Evolutionary conservation across 2,797 vertebrate genomes (phyloP), one percentile per base, ranked within the genome.

Genomic region (Borostomias antarcticus): DNA sequence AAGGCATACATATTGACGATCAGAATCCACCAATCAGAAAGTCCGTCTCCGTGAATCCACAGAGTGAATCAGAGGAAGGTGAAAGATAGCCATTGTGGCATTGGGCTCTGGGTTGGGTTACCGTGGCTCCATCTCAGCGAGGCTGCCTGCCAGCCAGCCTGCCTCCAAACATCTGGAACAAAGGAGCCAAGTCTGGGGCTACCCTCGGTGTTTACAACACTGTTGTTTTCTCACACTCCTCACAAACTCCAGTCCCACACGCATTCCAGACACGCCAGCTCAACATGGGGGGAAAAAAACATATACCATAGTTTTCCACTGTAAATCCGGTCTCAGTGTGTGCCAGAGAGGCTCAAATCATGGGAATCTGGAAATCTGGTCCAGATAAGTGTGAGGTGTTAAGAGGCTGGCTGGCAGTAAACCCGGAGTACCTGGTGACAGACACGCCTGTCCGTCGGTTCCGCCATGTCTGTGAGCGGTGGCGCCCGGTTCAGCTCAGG

Each of bases 161-260:
- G 21, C 13, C 74, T 58, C 80, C n/a, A 17, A 43, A 88, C 89
- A 91, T 90, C 89, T 91, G 90, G 90, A 90, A 89, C 75, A 82
- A 81, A 87, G 86, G 81, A 86, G 68, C 76, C 77, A 80, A 59
- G 85, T 86, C 82, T 86, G 88, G 83, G 82, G 84, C 85, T 79
- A 83, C 77, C 75, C 86, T 84, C 21, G 54, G 81, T 89, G 84
- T 91, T 91, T 89, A 91, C 86, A 85, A 75, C 83, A 73, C 74
- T 87, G 86, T 91, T 90, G 89, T 91, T 91, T 89, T 90, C 88
- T 90, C 87, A 89, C 88, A 89, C 87, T 85, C 76, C 86, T 86
- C 61, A 23, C 88, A 88, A 85, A 83, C 87, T 77, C 76, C 74
- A 78, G 83, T 81, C 82, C 77, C 82, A 89, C 82, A 87, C 86